Percentiles rank a stretch among this genome's conserved stretches.
Evolutionary conservation across 2,113 vertebrate species (phyloP).

Genomic region (Aythya baeri): DNA sequence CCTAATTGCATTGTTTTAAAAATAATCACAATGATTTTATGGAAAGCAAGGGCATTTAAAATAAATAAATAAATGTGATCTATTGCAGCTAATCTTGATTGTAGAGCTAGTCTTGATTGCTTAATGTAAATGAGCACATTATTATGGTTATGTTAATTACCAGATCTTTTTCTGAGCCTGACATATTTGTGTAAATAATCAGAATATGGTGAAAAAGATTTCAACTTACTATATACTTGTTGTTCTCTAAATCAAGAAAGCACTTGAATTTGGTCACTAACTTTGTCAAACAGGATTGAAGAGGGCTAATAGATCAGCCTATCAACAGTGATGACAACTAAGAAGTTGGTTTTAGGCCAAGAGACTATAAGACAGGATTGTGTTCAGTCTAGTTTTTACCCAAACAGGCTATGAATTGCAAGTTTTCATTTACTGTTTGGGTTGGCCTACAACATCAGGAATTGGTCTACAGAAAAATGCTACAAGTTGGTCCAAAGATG

Average conservation of each 20-base stretch:
- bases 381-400: not conserved
- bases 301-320: not conserved
- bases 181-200: not conserved
- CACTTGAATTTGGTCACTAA: not conserved
- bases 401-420: not conserved
- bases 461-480: not conserved
- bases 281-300: not conserved
- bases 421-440: not conserved
- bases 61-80: not conserved
- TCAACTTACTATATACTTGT: not conserved
- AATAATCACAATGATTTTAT: not conserved
- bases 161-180: not conserved
- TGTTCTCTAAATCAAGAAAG: not conserved
- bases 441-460: not conserved
- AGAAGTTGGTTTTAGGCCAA: not conserved
- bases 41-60: not conserved
- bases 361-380: not conserved
- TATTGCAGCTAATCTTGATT: not conserved
- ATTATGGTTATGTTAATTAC: not conserved
- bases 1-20: constrained; percentile 8
- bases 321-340: not conserved
- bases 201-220: not conserved
- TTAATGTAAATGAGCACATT: not conserved
- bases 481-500: not conserved
- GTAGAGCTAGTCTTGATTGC: not conserved